phyloP scores from a whole-genome alignment of 2,113 vertebrate species.

The Phalacrocorax carbo region DNA sequence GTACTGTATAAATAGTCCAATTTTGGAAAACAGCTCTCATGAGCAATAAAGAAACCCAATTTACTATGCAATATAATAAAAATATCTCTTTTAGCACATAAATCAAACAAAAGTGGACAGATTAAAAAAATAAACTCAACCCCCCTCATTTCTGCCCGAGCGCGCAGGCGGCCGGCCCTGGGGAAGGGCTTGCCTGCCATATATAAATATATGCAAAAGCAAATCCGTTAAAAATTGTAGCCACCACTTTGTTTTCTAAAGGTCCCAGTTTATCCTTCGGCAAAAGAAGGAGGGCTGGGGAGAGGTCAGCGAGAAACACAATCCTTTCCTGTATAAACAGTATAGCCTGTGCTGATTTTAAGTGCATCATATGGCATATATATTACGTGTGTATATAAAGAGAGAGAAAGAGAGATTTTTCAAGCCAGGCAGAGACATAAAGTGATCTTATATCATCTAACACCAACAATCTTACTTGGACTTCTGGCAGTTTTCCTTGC shows the following conservation, averaged over 20 bases:
- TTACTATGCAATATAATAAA: slow-evolving; percentile 49
- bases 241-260: neutral
- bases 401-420: slow-evolving; percentile 30
- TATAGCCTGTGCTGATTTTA: neutral
- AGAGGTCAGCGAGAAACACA: slow-evolving; percentile 27
- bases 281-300: slow-evolving; percentile 28
- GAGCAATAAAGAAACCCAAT: slow-evolving; percentile 63
- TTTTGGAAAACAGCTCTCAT: slow-evolving; percentile 59
- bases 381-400: slow-evolving; percentile 19
- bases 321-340: slow-evolving; percentile 58
- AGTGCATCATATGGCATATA: slow-evolving; percentile 21
- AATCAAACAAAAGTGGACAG: slow-evolving; percentile 48
- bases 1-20: slow-evolving; percentile 46
- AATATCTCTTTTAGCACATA: slow-evolving; percentile 46
- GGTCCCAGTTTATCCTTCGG: slow-evolving; percentile 55
- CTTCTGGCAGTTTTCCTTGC: slow-evolving; percentile 55
- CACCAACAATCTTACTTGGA: slow-evolving; percentile 62
- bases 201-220: slow-evolving; percentile 18
- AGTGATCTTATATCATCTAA: slow-evolving; percentile 69
- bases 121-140: slow-evolving; percentile 26
- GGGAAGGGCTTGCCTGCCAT: neutral
- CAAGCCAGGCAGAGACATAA: slow-evolving; percentile 62
- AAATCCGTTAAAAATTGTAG: slow-evolving; percentile 18
- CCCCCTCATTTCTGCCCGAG: neutral
- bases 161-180: neutral